Conservation (phyloP, 2,113 vertebrate species). For the Vidua macroura region DNA sequence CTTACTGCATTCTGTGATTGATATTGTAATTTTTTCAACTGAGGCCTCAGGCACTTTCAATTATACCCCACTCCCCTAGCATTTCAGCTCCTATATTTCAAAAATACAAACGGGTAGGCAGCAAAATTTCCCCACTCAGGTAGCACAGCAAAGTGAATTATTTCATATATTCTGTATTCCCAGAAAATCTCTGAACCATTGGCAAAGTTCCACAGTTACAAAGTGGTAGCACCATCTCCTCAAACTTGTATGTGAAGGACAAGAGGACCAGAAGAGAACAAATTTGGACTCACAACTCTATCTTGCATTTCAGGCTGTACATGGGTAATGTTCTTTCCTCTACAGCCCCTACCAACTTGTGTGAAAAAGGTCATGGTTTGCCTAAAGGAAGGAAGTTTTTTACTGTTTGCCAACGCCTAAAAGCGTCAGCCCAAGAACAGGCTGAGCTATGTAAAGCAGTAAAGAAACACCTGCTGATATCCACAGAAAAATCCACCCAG, state of each 20-base stretch:
- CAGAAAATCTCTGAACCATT: neutral
- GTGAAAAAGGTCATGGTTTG: neutral
- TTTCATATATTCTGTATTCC: neutral
- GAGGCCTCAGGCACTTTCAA: neutral
- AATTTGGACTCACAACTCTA: neutral
- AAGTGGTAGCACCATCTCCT: neutral
- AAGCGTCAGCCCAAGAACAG: neutral
- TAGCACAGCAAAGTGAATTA: neutral
- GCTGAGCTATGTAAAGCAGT: neutral
- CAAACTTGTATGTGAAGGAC: neutral
- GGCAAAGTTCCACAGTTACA: neutral
- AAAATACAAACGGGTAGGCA: neutral
- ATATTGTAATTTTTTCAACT: constrained; percentile 19
- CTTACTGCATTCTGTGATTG: neutral
- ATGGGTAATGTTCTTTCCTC: neutral
- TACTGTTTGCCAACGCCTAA: neutral
- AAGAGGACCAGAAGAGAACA: neutral
- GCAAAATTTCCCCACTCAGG: neutral
- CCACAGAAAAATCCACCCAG: neutral
- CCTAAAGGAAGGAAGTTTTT: neutral
- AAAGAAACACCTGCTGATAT: neutral
- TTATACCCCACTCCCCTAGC: neutral
- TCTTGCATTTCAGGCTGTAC: neutral
- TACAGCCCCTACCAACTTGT: neutral
- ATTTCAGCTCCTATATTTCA: constrained; percentile 3